Evolutionary conservation across 2,797 vertebrate species (phyloP).

Genomic region (Alectoris magna): DNA sequence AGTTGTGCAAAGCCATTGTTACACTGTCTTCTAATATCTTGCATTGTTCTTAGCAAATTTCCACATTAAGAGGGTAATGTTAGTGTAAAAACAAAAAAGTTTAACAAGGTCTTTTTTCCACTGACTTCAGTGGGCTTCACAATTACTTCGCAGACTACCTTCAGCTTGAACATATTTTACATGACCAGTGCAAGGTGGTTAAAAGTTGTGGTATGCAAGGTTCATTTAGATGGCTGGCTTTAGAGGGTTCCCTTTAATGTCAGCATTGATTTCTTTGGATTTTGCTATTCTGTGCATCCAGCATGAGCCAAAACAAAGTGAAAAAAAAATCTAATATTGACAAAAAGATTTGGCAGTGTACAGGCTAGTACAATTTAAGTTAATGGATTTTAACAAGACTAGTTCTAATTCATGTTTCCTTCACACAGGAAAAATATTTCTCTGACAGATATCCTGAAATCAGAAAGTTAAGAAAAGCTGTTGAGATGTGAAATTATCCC

Average conservation of each 20-base stretch:
- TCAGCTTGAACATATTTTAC: slow-evolving; percentile 27
- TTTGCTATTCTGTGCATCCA: slow-evolving; percentile 50
- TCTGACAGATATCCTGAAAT: not conserved
- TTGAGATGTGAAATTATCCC: not conserved
- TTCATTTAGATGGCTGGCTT: slow-evolving; percentile 32
- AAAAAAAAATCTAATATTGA: slow-evolving; percentile 50
- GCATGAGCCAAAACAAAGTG: slow-evolving; percentile 50
- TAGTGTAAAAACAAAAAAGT: slow-evolving; percentile 35
- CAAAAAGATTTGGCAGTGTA: slow-evolving; percentile 5
- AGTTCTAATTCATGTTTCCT: not conserved
- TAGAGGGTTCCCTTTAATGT: slow-evolving; percentile 39
- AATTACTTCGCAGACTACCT: slow-evolving; percentile 31
- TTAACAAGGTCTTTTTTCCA: slow-evolving; percentile 15
- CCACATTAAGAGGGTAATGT: not conserved
- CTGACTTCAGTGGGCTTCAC: slow-evolving; percentile 21
- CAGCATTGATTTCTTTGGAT: slow-evolving; percentile 29
- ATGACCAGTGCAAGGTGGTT: not conserved
- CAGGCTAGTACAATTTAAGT: slow-evolving; percentile 2
- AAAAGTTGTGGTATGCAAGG: slow-evolving; percentile 26
- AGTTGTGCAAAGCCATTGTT: not conserved
- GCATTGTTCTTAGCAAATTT: slow-evolving; percentile 30
- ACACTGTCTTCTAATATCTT: slow-evolving; percentile 21
- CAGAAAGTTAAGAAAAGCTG: not conserved
- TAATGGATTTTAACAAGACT: not conserved
- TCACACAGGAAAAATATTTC: not conserved